A percentile compares a stretch with the other conserved stretches of the same genome.
Evolutionary conservation across 1,140 invertebrate genomes (phyloP).

Genomic region (Leptinotarsa texana): DNA sequence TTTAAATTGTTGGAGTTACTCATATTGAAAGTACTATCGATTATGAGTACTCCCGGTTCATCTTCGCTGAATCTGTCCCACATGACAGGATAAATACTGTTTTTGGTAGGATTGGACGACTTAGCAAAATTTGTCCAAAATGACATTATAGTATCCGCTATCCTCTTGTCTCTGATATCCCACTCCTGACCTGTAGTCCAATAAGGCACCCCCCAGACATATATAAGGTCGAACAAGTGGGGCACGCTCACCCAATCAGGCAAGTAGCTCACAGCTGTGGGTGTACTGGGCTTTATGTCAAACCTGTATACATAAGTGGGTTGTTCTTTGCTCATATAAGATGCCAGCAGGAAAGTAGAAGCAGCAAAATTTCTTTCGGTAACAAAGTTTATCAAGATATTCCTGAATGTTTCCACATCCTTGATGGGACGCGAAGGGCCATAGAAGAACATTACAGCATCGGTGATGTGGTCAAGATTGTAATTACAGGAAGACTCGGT

Average conservation of each 20-base stretch:
- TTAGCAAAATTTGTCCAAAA: constrained; percentile 76
- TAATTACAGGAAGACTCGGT: constrained; percentile 65
- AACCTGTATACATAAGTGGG: constrained; percentile 73
- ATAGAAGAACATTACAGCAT: constrained; percentile 76
- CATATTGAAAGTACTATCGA: constrained; percentile 76
- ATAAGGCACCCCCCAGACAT: constrained; percentile 76
- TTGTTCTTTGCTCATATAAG: constrained; percentile 64
- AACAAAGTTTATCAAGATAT: constrained; percentile 68
- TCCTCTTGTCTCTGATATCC: constrained; percentile 74
- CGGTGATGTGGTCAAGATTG: constrained; percentile 71
- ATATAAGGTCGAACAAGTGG: constrained; percentile 77
- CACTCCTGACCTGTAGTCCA: constrained; percentile 63
- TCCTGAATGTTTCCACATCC: constrained; percentile 62
- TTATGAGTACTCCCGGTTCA: constrained; percentile 68
- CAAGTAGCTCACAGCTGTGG: constrained; percentile 63
- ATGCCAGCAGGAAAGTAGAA: constrained; percentile 68
- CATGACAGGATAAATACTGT: constrained; percentile 64
- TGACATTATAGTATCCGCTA: constrained; percentile 75
- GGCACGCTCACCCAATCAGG: constrained; percentile 76
- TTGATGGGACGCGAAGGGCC: constrained; percentile 61
- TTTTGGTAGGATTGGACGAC: constrained; percentile 70
- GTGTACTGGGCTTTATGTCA: constrained; percentile 72
- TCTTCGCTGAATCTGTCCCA: constrained; percentile 70
- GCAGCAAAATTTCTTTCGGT: constrained; percentile 75
- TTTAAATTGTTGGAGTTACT: constrained; percentile 66